phyloP scores from a whole-genome alignment of 2,797 vertebrate genomes.

The Micromesistius poutassou region DNA sequence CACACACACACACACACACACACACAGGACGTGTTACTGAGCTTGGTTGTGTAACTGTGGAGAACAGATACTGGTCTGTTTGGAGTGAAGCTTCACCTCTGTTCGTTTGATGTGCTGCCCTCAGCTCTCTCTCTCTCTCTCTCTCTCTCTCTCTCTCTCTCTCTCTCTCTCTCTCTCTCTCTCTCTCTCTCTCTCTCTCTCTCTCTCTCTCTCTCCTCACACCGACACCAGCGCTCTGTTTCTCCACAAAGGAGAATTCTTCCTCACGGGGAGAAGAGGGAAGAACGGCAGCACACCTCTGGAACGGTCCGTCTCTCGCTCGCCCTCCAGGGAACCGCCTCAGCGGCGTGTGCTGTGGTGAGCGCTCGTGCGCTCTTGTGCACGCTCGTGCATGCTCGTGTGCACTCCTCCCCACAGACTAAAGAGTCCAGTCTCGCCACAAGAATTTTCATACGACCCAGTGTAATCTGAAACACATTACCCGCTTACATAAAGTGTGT shows the following conservation, averaged over 20 bases:
- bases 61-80: background rate
- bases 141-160: no score
- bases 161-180: no score
- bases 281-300: background rate
- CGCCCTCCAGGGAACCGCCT: slow-evolving; percentile 30
- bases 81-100: background rate
- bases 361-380: slow-evolving; percentile 51
- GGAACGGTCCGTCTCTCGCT: background rate
- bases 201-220: no score
- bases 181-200: no score
- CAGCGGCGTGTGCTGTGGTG: background rate
- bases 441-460: slow-evolving; percentile 92
- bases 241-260: background rate
- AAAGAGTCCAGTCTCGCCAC: slow-evolving; percentile 84
- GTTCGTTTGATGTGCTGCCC: background rate
- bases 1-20: no score
- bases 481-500: slow-evolving; percentile 83
- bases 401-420: slow-evolving; percentile 19
- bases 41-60: background rate
- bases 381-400: slow-evolving; percentile 26
- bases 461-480: slow-evolving; percentile 95
- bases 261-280: background rate
- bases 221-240: background rate
- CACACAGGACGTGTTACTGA: background rate
- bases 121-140: background rate